Evolutionary conservation across 2,113 vertebrate species (phyloP).

Genomic region (Mus pahari): DNA sequence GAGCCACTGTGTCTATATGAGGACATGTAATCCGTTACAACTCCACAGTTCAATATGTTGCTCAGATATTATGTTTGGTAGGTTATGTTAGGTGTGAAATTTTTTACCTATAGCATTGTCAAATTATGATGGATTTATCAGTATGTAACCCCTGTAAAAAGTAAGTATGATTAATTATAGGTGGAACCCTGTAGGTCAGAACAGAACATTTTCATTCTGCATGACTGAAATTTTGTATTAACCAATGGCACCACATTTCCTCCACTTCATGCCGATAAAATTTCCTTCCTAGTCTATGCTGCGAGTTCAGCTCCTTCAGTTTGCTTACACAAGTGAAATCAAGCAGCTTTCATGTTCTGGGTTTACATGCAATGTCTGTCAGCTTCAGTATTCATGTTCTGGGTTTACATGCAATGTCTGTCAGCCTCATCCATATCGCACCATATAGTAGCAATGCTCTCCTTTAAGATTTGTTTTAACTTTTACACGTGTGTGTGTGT

Average conservation of each 20-base stretch:
- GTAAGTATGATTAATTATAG: neutral
- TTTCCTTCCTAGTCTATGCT: neutral
- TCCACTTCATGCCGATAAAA: neutral
- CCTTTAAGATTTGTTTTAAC: neutral
- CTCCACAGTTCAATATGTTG: neutral
- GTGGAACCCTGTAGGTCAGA: neutral
- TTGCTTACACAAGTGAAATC: neutral
- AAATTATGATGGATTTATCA: neutral
- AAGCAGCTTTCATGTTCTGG: neutral
- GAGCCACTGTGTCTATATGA: neutral
- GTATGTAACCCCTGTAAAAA: neutral
- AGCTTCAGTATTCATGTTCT: neutral
- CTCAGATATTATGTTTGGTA: neutral
- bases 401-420: neutral
- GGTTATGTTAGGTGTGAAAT: neutral
- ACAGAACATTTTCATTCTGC: neutral
- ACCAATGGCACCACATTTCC: neutral
- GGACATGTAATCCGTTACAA: neutral
- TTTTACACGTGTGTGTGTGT: neutral
- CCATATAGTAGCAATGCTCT: neutral
- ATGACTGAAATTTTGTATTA: neutral
- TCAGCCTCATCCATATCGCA: neutral
- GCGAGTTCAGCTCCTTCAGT: neutral
- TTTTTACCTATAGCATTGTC: neutral
- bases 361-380: neutral